A percentile compares a stretch with the other conserved stretches of the same genome.
These are phyloP conservation scores for Hemibagrus wyckioides DNA, from an alignment of 2,113 vertebrate genomes.

Conservation along the genomic window DNA sequence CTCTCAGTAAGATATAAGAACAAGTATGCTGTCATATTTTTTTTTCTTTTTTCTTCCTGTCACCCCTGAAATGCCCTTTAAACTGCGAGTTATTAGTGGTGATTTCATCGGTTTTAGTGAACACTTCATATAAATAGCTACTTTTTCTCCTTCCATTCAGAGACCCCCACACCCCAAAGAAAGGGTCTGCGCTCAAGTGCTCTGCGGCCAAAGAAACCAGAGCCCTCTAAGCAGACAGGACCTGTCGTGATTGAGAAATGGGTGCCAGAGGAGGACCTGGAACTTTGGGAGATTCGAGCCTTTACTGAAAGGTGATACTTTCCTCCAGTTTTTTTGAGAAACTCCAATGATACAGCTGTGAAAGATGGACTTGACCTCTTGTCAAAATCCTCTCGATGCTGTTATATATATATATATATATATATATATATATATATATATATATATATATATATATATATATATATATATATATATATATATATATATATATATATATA, in stretches of 20 bases:
- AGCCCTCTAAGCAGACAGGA: slow-evolving; percentile 94
- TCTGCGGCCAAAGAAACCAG: slow-evolving; percentile 93
- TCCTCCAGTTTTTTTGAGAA: background rate
- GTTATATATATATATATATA: no score
- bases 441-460: no score
- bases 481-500: no score
- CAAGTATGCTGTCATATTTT: background rate
- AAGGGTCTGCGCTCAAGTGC: slow-evolving; percentile 90
- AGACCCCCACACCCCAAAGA: slow-evolving; percentile 94
- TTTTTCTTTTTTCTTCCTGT: background rate
- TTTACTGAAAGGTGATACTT: slow-evolving; percentile 92
- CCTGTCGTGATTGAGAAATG: slow-evolving; percentile 98
- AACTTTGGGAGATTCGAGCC: slow-evolving; percentile 98
- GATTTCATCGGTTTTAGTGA: background rate
- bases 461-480: no score
- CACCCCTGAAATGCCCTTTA: background rate
- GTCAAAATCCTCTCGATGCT: background rate
- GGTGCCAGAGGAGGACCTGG: slow-evolving; percentile 96
- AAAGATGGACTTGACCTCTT: background rate
- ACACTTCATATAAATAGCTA: background rate
- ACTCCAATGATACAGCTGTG: background rate
- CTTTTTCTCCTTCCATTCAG: slow-evolving; percentile 52
- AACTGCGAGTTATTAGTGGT: background rate
- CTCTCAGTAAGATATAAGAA: background rate
- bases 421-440: no score